Conservation (phyloP, 2,113 vertebrate genomes). For the Pedionomus torquatus region DNA sequence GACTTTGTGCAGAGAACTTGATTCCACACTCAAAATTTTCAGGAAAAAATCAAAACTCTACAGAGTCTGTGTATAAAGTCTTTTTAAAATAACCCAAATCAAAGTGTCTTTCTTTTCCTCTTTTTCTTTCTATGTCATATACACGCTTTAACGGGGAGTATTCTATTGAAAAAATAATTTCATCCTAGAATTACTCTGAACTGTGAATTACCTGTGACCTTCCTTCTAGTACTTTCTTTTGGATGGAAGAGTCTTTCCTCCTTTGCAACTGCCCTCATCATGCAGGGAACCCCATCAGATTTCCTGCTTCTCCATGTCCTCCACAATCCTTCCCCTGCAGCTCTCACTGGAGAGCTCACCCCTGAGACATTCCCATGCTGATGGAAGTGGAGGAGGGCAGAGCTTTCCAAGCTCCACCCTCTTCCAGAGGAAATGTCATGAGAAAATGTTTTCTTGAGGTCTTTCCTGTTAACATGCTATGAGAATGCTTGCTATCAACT, state of each 20-base stretch:
- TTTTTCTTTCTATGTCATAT: background rate
- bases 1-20: background rate
- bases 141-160: background rate
- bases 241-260: background rate
- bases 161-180: background rate
- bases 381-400: conserved; percentile 12
- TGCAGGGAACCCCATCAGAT: background rate
- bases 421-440: conserved; percentile 74
- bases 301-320: background rate
- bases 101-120: background rate
- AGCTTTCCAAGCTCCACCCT: conserved; percentile 53
- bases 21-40: background rate
- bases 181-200: background rate
- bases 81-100: background rate
- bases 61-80: background rate
- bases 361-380: conserved; percentile 62
- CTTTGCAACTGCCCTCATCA: background rate
- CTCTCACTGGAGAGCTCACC: conserved; percentile 54
- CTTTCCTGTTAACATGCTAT: conserved; percentile 60
- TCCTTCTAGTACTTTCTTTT: background rate
- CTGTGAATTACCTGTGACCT: background rate
- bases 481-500: conserved; percentile 62
- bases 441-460: conserved; percentile 71
- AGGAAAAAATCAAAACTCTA: background rate
- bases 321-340: background rate